A percentile compares a stretch with the other conserved stretches of the same genome.
phyloP scores from a whole-genome alignment of 2,113 vertebrate species.

The Alexandromys fortis region DNA sequence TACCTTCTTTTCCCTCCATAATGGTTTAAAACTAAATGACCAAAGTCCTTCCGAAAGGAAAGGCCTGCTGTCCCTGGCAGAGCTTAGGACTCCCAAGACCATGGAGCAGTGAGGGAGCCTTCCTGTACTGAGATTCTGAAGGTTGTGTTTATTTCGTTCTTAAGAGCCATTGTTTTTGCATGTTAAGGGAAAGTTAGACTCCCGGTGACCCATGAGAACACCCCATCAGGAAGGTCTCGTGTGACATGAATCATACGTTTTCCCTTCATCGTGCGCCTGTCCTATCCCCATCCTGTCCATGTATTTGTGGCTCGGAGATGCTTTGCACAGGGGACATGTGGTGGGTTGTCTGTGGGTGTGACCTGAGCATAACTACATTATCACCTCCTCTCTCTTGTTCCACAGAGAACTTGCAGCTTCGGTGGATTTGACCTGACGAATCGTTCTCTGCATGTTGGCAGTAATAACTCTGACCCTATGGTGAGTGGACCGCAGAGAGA shows the following conservation, averaged over 20 bases:
- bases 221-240: constrained; percentile 58
- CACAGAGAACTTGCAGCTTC: constrained; percentile 98
- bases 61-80: constrained; percentile 14
- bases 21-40: constrained; percentile 53
- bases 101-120: constrained; percentile 43
- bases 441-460: constrained; percentile 94
- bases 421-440: constrained; percentile 98
- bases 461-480: constrained; percentile 86
- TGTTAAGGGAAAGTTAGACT: constrained; percentile 52
- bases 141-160: constrained; percentile 13
- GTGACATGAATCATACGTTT: constrained; percentile 74
- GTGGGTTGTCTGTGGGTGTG: neutral
- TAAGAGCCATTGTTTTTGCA: constrained; percentile 9
- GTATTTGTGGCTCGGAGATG: constrained; percentile 73
- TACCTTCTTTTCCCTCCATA: constrained; percentile 12
- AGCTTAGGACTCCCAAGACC: neutral
- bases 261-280: constrained; percentile 73
- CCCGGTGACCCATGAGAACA: constrained; percentile 67
- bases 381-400: constrained; percentile 44
- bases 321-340: constrained; percentile 42
- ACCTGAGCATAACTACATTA: constrained; percentile 6
- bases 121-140: constrained; percentile 44
- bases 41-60: constrained; percentile 37
- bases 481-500: constrained; percentile 86
- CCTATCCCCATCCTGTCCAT: constrained; percentile 77